phyloP scores from a whole-genome alignment of 2,888 invertebrate species.

The Cheiracanthium punctorium region DNA sequence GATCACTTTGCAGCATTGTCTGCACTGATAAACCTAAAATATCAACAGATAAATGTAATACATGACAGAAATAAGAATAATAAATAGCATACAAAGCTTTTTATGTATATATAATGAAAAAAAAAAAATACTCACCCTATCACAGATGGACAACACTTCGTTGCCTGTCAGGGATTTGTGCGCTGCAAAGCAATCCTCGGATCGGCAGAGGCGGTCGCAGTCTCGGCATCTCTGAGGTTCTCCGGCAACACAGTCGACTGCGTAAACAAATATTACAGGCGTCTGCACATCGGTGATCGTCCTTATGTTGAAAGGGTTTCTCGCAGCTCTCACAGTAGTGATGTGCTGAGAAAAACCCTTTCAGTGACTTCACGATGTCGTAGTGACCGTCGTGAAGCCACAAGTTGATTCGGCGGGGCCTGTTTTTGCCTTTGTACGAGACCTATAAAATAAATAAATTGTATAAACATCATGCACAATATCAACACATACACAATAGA shows the following conservation, averaged over 20 bases:
- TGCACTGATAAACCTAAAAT: conserved; percentile 30
- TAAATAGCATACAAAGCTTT: background rate
- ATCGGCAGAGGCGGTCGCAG: conserved; percentile 4
- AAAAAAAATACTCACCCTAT: conserved; percentile 5
- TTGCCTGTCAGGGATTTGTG: conserved; percentile 10
- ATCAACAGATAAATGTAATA: background rate
- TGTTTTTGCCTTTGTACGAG: background rate
- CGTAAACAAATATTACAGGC: background rate
- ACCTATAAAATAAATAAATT: conserved; percentile 14
- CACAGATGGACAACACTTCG: background rate
- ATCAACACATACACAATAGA: background rate
- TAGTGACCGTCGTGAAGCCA: background rate
- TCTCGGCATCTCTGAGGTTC: background rate
- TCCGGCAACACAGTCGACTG: background rate
- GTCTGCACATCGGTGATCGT: background rate
- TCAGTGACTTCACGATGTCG: background rate
- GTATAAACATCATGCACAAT: background rate
- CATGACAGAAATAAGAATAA: background rate
- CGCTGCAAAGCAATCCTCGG: background rate
- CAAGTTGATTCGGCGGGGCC: background rate
- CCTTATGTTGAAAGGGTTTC: background rate
- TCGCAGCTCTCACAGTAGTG: conserved; percentile 18
- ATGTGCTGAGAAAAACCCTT: background rate
- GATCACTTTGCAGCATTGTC: conserved; percentile 21
- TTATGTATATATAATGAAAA: background rate